Base-by-base conservation (phyloP, 2,797 vertebrate species). In the Fistularia commersonii region DNA sequence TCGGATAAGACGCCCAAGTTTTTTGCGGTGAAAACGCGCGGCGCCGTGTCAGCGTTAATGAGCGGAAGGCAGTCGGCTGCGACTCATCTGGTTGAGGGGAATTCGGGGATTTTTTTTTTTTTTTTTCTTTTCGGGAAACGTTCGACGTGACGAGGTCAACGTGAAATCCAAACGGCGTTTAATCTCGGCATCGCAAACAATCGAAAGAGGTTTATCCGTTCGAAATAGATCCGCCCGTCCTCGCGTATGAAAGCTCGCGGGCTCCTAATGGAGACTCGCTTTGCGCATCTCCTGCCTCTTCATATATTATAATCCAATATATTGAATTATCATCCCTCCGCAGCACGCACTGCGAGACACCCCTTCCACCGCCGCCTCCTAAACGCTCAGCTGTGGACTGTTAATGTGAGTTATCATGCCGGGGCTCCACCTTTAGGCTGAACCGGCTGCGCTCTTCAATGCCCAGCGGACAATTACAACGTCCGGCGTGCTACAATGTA, bases 391-490 rank as follows among this genome's bases (percentile, higher is more conserved):
- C 72, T 57, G 67, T 79, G 77, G 72, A 84, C 73, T 73, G 66
- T 84, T 80, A 83, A 62, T 67, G 72, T 84, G 86, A 88, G 76
- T 88, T 82, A 88, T 86, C 74, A 50, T 48, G 45, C 63, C 43
- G 6, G 5, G 50, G 44, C 56, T 73, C 66, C 61, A 75, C 71
- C 74, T 76, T 73, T 73, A 49, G 77, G 68, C 73, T 73, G 62
- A 55, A 60, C 57, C 48, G 38, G 55, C 58, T 49, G 0, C 52
- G 50, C 61, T 76, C 72, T 80, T 57, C 77, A 76, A 74, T 72
- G 61, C 82, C 80, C 77, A 69, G 72, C 62, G 80, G 81, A 84
- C 81, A 79, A 72, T 82, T 85, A 82, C 78, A 62, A 72, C 53
- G 66, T 85, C 82, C 77, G 63, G 36, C 40, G 61, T 61, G 57